Percentiles rank a stretch among this genome's conserved stretches.
Evolutionary conservation across 2,888 invertebrate genomes (phyloP).

Genomic region (Zhuqinia jingwanae): DNA sequence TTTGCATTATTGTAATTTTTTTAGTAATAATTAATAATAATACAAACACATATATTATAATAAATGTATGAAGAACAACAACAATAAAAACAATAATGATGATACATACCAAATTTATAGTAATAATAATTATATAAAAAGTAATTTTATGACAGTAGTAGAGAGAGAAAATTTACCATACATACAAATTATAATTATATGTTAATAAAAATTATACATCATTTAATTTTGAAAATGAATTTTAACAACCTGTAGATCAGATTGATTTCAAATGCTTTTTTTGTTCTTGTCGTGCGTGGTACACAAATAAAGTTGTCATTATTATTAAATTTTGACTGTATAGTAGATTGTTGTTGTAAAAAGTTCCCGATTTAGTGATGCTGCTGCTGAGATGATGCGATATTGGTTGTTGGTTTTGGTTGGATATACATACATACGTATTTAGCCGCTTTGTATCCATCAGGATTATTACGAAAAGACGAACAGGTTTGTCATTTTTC

Average conservation of each 20-base stretch:
- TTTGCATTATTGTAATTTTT: background rate
- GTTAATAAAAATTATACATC: background rate
- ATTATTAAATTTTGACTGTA: no score
- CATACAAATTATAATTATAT: conserved; percentile 3
- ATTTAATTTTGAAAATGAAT: background rate
- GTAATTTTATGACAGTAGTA: background rate
- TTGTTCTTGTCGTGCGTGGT: no score
- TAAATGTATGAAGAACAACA: background rate
- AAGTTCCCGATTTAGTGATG: no score
- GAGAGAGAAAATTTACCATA: no score
- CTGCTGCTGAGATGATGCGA: no score
- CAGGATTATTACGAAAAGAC: background rate
- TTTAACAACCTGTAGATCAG: background rate
- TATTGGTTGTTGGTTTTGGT: no score
- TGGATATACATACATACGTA: no score
- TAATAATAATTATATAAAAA: conserved; percentile 17
- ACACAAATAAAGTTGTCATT: no score
- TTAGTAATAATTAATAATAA: background rate
- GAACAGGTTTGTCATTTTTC: background rate
- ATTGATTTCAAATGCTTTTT: no score
- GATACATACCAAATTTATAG: conserved; percentile 18
- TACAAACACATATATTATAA: background rate
- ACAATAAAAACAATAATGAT: background rate
- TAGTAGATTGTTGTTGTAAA: no score
- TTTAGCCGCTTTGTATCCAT: no score